Percentiles rank a stretch among this genome's conserved stretches.
Conservation (phyloP, 2,113 vertebrate species). For the Macrotis lagotis region DNA sequence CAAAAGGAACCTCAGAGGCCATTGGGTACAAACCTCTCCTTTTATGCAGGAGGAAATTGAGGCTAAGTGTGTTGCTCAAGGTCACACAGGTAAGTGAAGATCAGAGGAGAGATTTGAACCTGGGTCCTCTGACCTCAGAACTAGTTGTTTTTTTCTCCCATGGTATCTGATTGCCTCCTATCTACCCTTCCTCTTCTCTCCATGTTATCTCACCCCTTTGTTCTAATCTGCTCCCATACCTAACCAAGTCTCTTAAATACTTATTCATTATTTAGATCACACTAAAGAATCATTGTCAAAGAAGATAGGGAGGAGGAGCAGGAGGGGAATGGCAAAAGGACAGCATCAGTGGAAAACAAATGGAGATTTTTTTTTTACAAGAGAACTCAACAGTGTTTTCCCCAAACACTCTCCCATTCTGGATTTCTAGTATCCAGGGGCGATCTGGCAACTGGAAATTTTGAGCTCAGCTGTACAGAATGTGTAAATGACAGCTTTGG, state of each 20-base stretch:
- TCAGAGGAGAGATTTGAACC: neutral
- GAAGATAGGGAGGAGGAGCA: neutral
- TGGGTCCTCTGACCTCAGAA: neutral
- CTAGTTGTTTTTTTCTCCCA: neutral
- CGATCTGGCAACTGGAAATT: slow-evolving; percentile 53
- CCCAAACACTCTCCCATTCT: neutral
- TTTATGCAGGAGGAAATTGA: neutral
- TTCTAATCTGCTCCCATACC: neutral
- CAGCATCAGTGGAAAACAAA: neutral
- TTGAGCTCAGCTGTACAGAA: slow-evolving; percentile 54
- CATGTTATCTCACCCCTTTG: neutral
- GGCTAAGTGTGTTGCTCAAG: neutral
- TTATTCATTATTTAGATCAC: neutral
- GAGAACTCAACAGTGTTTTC: neutral
- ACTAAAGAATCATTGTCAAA: neutral
- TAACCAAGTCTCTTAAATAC: neutral
- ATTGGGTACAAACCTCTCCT: neutral
- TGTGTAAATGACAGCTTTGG: slow-evolving; percentile 66
- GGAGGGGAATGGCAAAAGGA: neutral
- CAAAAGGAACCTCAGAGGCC: neutral
- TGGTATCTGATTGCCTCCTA: neutral
- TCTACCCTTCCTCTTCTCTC: neutral
- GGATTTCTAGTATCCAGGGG: slow-evolving; percentile 43
- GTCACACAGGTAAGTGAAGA: neutral
- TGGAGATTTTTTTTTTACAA: neutral